Percentiles rank a stretch among this genome's conserved stretches.
Evolutionary conservation across 2,113 vertebrate genomes (phyloP).

Genomic region (Opisthocomus hoazin): DNA sequence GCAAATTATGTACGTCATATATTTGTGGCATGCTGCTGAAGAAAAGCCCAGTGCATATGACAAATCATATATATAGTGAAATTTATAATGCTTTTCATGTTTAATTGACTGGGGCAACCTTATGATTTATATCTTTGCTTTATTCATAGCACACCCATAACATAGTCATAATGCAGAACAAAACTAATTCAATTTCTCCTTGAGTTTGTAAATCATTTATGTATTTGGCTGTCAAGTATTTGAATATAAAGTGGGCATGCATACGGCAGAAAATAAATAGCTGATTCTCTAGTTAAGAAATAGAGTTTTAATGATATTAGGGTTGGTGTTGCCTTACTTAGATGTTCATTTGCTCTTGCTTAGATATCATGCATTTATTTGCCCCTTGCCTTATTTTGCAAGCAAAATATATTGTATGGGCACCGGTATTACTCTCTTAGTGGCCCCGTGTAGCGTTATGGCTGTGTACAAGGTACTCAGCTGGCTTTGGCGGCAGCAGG

Average conservation of each 20-base stretch:
- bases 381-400: background rate
- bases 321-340: background rate
- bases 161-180: constrained; percentile 2
- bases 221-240: constrained; percentile 26
- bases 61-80: constrained; percentile 7
- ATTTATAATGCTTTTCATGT: constrained; percentile 45
- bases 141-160: background rate
- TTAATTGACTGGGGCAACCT: constrained; percentile 36
- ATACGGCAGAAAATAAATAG: constrained; percentile 27
- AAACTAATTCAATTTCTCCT: constrained; percentile 44
- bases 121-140: constrained; percentile 35
- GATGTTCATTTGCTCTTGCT: background rate
- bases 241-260: constrained; percentile 28
- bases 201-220: constrained; percentile 49
- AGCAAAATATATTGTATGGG: background rate
- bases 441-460: background rate
- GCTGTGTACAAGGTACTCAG: background rate
- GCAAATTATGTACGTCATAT: constrained; percentile 26
- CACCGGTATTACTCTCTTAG: background rate
- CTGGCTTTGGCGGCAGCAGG: background rate
- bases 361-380: background rate
- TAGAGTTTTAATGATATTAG: constrained; percentile 2
- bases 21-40: constrained; percentile 26
- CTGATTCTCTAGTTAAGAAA: constrained; percentile 24
- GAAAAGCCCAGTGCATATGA: constrained; percentile 16